Evolutionary conservation across 2,113 vertebrate genomes (phyloP), one percentile per base, ranked within the genome.

Genomic region (Halichoerus grypus): DNA sequence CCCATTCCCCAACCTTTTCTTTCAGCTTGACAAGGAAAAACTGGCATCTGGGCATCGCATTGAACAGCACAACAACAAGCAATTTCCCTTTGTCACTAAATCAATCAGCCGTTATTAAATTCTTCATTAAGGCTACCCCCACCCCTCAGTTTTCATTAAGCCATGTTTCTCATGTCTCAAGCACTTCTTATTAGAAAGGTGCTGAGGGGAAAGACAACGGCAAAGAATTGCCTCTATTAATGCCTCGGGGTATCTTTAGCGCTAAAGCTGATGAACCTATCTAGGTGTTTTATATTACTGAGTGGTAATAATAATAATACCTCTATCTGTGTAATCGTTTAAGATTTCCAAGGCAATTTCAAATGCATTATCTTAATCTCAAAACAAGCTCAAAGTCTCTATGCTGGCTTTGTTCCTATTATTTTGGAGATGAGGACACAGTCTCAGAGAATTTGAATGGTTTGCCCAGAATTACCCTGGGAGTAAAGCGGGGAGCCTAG

Each of bases 81-180:
- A 83, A 76, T 83, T 92, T 96, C 42, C 80, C 57, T 93, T 69
- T 87, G 95, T 95, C 80, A 49, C n/a, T 84, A 96, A 97, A 94
- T 97, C 95, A 94, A 90, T 97, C 92, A 97, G 63, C 88, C 31
- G 83, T 81, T 96, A 97, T 97, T 97, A 98, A 97, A 97, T 94
- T 94, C 71, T 97, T 97, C 95, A 97, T 98, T 91, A 97, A 96
- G 88, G 22, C 42, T 96, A 71, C 84, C 46, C 88, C 63, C 16
- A 0, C n/a, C 51, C 46, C 65, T 88, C 67, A 15, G 63, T 85
- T 96, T 97, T 98, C 88, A 98, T 97, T 97, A 97, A 96, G 61
- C 39, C 84, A 91, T 22, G 39, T 81, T 91, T 95, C 91, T 88
- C 81, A 46, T 59, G 14, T 93, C 94, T 67, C 42, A 95, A 96